Base-by-base conservation (phyloP, 2,113 vertebrate genomes). In the Vimba vimba region DNA sequence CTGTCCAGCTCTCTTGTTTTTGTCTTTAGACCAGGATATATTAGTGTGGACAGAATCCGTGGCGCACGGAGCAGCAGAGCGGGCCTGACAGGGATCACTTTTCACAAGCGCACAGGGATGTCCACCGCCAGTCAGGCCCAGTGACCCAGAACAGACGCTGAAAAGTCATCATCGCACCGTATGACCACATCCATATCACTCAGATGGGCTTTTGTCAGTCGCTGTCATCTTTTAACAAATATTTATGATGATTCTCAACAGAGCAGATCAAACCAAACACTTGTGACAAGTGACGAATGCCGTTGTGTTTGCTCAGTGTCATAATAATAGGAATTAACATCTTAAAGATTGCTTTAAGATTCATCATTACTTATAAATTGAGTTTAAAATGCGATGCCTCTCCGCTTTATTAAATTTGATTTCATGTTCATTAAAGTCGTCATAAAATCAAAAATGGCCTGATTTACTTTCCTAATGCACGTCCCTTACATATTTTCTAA, bases 1-100 rank as follows among this genome's bases (percentile, higher is more conserved):
- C 82, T 36, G 30, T 83, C 50, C 68, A 43, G 82, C 82, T 73
- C 33, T 52, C 9, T 27, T 83, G 68, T 83, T 83, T 73, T 50
- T 43, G 27, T 83, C 66, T 57, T 33, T 43, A 10, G 30, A 25
- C 6, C n/a, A 21, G 80, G 45, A 25, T 83, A 57, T 83, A 73
- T 74, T 5, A 17, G 81, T 73, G 50, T 9, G 21, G 81, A 83
- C 79, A 27, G 59, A 66, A 62, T 11, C 19, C 77, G 23, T 60
- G 27, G 30, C 60, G 55, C 6, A 15, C 2, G 4, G 30, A 62
- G 10, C 30, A 19, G 50, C 25, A 57, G 50, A 55, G 13, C 3
- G 17, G 17, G 3, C 50, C 59, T 81, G 39, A 47, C 43, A 47
- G 79, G 33, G 33, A 62, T 43, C 66, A 2, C n/a, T 10, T 81